Evolutionary conservation across 2,113 vertebrate species (phyloP).

Genomic region (Elaphurus davidianus): DNA sequence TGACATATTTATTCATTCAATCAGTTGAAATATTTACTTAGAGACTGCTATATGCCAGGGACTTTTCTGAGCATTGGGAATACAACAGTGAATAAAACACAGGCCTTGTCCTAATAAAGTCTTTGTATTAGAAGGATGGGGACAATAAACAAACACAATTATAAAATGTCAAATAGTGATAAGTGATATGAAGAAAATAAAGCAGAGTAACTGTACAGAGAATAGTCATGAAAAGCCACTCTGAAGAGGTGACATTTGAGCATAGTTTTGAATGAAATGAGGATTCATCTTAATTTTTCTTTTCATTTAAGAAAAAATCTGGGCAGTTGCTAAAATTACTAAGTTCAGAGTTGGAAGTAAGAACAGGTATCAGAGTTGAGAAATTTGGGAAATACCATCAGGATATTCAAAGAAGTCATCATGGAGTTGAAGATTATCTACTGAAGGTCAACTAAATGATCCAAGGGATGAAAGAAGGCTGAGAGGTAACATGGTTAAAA

Average conservation of each 20-base stretch:
- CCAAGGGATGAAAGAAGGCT: neutral
- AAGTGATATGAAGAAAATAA: neutral
- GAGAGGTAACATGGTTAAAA: neutral
- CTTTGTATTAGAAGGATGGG: neutral
- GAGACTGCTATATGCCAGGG: neutral
- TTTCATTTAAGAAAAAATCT: neutral
- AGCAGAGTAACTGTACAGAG: neutral
- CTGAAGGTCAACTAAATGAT: slow-evolving; percentile 12
- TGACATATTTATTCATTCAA: slow-evolving; percentile 22
- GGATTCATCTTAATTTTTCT: neutral
- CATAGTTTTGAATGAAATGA: neutral
- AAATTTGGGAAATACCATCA: slow-evolving; percentile 11
- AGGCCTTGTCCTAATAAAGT: neutral
- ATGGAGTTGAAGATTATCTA: neutral
- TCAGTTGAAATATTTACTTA: slow-evolving; percentile 21
- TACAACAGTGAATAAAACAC: neutral
- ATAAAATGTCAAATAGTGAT: neutral
- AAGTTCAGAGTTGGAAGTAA: neutral
- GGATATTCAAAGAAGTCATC: slow-evolving; percentile 7
- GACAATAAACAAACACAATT: neutral
- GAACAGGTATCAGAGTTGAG: neutral
- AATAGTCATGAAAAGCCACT: neutral
- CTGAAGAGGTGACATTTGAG: slow-evolving; percentile 8
- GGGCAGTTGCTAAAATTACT: neutral
- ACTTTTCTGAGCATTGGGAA: neutral